Percentiles rank a stretch among this genome's conserved stretches.
Conservation (phyloP, 2,797 vertebrate genomes). For the Spinus olivaceus region DNA sequence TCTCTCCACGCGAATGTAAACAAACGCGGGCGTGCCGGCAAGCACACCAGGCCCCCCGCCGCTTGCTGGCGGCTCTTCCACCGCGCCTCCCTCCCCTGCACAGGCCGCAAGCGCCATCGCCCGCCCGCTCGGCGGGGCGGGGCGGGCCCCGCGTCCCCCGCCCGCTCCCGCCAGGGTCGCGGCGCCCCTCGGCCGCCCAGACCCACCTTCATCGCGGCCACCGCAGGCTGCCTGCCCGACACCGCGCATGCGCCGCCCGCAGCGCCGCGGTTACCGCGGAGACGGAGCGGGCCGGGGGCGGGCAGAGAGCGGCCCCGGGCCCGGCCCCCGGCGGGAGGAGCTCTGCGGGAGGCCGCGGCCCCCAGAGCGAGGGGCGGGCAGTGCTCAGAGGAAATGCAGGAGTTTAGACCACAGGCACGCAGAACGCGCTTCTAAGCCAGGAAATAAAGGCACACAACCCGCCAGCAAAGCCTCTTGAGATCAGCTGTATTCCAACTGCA, state of each 20-base stretch:
- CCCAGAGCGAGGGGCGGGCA: rapidly evolving
- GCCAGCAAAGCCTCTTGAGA: not conserved
- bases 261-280: not conserved
- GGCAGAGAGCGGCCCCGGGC: not conserved
- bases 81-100: not conserved
- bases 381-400: rapidly evolving
- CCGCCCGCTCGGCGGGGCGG: not conserved
- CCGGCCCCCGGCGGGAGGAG: not conserved
- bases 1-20: not conserved
- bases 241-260: not conserved
- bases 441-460: not conserved
- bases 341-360: not conserved
- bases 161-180: not conserved
- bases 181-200: not conserved
- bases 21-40: not conserved
- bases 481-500: conserved; percentile 17
- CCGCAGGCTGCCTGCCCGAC: not conserved
- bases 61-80: not conserved
- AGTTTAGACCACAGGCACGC: rapidly evolving
- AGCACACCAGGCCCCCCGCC: not conserved
- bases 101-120: not conserved
- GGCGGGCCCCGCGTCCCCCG: not conserved
- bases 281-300: not conserved
- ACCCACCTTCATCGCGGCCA: not conserved
- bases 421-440: rapidly evolving